Evolutionary conservation across 1,140 invertebrate genomes (phyloP).

Genomic region (Proales similis): DNA sequence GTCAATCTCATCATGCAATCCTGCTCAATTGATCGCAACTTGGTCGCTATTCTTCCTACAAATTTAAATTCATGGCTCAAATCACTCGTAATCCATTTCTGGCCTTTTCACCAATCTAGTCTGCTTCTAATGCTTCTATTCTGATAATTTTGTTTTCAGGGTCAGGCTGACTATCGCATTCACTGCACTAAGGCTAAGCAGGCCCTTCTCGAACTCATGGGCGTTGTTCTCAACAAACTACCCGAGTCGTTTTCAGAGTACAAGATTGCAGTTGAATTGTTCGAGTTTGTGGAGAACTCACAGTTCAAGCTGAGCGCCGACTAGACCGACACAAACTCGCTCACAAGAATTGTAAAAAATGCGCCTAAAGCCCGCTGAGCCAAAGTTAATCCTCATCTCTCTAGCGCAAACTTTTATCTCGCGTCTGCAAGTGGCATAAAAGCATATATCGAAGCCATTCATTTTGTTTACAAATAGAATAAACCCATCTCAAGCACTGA

Average conservation of each 20-base stretch:
- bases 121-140: neutral
- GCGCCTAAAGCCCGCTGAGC: too few relatives aligned
- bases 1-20: constrained; percentile 15
- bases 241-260: constrained; percentile 35
- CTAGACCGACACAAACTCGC: too few relatives aligned
- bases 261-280: constrained; percentile 30
- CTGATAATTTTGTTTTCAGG: too few relatives aligned
- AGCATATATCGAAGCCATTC: too few relatives aligned
- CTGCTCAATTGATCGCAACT: constrained; percentile 6
- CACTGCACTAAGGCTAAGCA: constrained; percentile 24
- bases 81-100: constrained; percentile 23
- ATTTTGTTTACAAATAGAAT: too few relatives aligned
- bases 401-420: too few relatives aligned
- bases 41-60: constrained; percentile 22
- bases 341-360: too few relatives aligned
- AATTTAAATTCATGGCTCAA: constrained; percentile 35
- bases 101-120: neutral
- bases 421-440: too few relatives aligned
- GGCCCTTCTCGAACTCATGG: constrained; percentile 33
- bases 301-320: constrained; percentile 32
- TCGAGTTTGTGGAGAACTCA: constrained; percentile 32
- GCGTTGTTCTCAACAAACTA: constrained; percentile 30
- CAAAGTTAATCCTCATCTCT: too few relatives aligned
- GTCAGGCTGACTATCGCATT: constrained; percentile 15
- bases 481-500: too few relatives aligned